A percentile compares a stretch with the other conserved stretches of the same genome.
These are phyloP conservation scores for Xylota sylvarum DNA, from an alignment of 2,888 invertebrate genomes.

Conservation along the genomic window DNA sequence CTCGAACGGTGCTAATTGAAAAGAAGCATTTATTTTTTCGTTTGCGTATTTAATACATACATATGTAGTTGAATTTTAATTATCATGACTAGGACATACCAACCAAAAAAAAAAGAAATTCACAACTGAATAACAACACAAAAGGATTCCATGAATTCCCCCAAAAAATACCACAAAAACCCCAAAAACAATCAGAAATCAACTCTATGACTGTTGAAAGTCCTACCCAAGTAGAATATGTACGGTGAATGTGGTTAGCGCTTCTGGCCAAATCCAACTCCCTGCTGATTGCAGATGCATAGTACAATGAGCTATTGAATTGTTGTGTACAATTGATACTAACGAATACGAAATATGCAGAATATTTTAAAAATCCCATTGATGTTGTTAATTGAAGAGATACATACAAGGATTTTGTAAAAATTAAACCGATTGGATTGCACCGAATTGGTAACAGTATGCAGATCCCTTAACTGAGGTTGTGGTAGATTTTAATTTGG, in stretches of 20 bases:
- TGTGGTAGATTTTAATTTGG: background rate
- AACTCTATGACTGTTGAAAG: background rate
- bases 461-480: background rate
- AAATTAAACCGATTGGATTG: background rate
- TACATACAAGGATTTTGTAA: conserved; percentile 5
- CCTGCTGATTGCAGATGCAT: conserved; percentile 2
- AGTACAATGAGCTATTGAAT: conserved; percentile 2
- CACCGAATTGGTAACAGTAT: background rate
- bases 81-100: background rate
- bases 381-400: conserved; percentile 16
- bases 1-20: background rate
- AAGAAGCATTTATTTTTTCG: background rate
- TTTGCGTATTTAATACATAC: too few species aligned
- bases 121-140: conserved; percentile 1
- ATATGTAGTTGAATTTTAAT: conserved; percentile 2
- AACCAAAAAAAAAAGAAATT: conserved; percentile 1
- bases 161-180: conserved; percentile 28
- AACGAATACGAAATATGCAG: conserved; percentile 4
- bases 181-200: conserved; percentile 42
- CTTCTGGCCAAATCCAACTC: background rate
- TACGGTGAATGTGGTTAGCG: conserved; percentile 15
- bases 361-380: background rate
- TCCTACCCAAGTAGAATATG: background rate
- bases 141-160: background rate
- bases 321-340: conserved; percentile 36